Conservation (phyloP, 2,113 vertebrate species). For the Channa maculata region DNA sequence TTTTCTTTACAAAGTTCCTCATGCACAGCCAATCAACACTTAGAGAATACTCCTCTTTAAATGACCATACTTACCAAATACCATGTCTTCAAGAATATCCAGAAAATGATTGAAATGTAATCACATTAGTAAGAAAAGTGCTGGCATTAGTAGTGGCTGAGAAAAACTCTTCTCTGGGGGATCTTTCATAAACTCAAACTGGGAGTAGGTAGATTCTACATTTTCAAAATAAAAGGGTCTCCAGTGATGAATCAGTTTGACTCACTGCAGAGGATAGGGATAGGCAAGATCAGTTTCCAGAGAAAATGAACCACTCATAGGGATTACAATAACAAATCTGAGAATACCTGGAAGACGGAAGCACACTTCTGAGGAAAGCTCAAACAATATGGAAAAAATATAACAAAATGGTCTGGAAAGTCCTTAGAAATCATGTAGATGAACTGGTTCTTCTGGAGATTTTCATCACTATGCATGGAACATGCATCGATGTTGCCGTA, state of each 20-base stretch:
- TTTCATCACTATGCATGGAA: too few species aligned
- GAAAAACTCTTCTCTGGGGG: background rate
- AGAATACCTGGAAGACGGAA: background rate
- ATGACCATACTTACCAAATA: background rate
- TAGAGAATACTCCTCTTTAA: too few species aligned
- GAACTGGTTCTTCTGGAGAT: too few species aligned
- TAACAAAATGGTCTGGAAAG: too few species aligned
- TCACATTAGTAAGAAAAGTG: too few species aligned
- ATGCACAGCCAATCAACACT: too few species aligned
- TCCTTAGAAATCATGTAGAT: too few species aligned
- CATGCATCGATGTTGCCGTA: background rate
- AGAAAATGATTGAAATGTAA: background rate
- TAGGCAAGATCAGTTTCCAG: conserved; percentile 4
- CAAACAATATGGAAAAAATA: background rate
- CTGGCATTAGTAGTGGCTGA: background rate
- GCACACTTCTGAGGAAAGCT: conserved; percentile 34
- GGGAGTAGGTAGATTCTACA: too few species aligned
- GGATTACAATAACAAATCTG: background rate
- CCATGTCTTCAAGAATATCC: background rate
- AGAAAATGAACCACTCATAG: background rate
- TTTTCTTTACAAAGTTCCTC: too few species aligned
- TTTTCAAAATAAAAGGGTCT: background rate
- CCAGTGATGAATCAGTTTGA: background rate
- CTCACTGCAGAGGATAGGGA: background rate
- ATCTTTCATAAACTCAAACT: background rate